Base-by-base conservation (phyloP, 53 echinoderm and acorn worm species). In the Zoroaster sp. region DNA sequence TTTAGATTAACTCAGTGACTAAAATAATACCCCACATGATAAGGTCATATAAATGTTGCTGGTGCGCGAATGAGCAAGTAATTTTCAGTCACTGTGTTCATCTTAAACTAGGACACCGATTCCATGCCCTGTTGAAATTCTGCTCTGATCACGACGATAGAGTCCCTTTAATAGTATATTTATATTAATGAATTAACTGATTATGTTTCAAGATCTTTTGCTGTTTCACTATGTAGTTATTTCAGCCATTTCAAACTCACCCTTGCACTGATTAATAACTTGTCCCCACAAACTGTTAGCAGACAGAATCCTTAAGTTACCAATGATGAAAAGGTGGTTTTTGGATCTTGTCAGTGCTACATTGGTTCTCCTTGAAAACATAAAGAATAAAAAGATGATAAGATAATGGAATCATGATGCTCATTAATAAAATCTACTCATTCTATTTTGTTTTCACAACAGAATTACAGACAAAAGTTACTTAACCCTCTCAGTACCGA, bases 261-360 rank as follows among this genome's bases (percentile, higher is more conserved):
- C 95, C 89, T 91, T 83, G 81, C 95, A 97, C 40, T 92, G 90
- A 25, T 86, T 73, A 40, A 97, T 86, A 30, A 97, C 90, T 85
- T 90, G 80, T 33, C 94, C 92, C 97, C 97, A 97, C 69, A 97
- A 69, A 21, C 30, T 40, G 72, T 97, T 95, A 17, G 89, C 92
- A 5, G 90, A 91, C 21, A 97, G 80, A 43, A 97, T 97, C 69
- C 81, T 92, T 44, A 95, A 85, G 23, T 95, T 90, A n/a, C 97
- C 97, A 20, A 95, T 93, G 81, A 97, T 97, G 40, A 97, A 89
- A 21, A 97, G 93, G 74, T 97, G 97, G 68, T 94, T 88, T 69
- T 93, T 95, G 44, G 95, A 94, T 82, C 97, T 78, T 4, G 97
- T 97, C 72, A 97, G 87, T 9, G 97, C 97, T 39, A 97, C 97